Percentiles rank a stretch among this genome's conserved stretches.
Conservation (phyloP, 2,113 vertebrate species). For the Eulemur macaco region DNA sequence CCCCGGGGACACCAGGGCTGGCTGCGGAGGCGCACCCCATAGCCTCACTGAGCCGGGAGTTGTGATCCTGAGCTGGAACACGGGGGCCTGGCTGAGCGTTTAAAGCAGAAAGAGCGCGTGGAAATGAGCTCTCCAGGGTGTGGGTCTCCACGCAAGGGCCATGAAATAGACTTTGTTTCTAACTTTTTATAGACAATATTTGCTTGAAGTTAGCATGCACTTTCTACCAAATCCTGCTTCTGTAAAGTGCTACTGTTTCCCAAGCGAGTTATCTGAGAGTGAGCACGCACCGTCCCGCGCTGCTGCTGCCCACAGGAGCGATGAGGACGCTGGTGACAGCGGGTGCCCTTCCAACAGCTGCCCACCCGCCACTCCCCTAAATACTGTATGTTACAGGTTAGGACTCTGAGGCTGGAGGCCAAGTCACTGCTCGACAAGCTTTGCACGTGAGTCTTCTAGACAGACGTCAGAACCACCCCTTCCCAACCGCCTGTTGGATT, state of each 20-base stretch:
- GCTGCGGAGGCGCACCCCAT: fast-evolving
- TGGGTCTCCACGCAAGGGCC: fast-evolving
- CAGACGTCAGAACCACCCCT: background rate
- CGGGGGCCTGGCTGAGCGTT: no score
- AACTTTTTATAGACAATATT: background rate
- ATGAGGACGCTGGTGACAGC: fast-evolving
- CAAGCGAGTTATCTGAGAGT: background rate
- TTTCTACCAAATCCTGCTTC: fast-evolving
- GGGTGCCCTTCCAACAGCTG: fast-evolving
- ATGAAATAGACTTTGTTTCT: fast-evolving
- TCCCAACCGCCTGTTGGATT: background rate
- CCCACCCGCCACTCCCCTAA: fast-evolving
- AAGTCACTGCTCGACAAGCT: background rate
- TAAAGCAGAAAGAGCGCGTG: fast-evolving
- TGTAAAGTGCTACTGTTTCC: fast-evolving
- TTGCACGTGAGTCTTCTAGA: background rate
- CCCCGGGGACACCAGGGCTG: no score
- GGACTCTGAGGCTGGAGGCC: background rate
- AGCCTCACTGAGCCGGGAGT: fast-evolving
- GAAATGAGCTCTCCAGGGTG: background rate
- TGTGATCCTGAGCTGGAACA: background rate
- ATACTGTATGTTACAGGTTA: fast-evolving
- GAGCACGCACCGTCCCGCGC: background rate
- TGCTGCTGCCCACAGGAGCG: fast-evolving
- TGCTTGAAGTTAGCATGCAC: background rate